Percentiles rank a stretch among this genome's conserved stretches.
phyloP scores from a whole-genome alignment of 2,888 invertebrate species.

The Schrankia costaestrigalis region DNA sequence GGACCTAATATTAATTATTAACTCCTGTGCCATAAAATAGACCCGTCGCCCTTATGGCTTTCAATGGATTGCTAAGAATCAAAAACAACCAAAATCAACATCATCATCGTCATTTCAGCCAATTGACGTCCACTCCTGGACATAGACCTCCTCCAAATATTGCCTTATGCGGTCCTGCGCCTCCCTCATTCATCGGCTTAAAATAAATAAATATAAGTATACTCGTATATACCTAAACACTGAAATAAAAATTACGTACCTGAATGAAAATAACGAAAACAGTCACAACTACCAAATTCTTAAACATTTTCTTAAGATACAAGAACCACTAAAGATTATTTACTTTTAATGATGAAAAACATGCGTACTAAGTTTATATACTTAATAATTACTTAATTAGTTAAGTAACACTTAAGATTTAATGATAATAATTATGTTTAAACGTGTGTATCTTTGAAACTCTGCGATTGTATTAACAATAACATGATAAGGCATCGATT shows the following conservation, averaged over 20 bases:
- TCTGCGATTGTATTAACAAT: no score
- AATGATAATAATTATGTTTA: not conserved
- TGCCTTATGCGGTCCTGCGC: not conserved
- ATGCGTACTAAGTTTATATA: constrained; percentile 13
- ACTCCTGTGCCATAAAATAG: no score
- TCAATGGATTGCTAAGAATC: no score
- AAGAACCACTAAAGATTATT: constrained; percentile 8
- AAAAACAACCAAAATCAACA: no score
- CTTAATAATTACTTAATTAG: constrained; percentile 10
- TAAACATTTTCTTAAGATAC: constrained; percentile 9
- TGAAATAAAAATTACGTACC: constrained; percentile 16
- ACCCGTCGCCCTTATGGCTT: no score
- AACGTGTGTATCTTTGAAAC: no score
- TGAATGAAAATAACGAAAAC: constrained; percentile 10
- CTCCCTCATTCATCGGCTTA: not conserved
- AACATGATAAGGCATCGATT: no score
- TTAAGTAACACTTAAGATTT: constrained; percentile 1
- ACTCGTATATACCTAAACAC: not conserved
- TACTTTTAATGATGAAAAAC: no score
- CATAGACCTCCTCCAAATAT: no score
- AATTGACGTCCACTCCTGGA: no score
- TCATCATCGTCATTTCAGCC: no score
- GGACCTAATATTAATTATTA: no score
- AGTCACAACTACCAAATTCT: constrained; percentile 3
- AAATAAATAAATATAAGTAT: not conserved